Base-by-base conservation (phyloP, 2,113 vertebrate species). In the Caretta caretta region DNA sequence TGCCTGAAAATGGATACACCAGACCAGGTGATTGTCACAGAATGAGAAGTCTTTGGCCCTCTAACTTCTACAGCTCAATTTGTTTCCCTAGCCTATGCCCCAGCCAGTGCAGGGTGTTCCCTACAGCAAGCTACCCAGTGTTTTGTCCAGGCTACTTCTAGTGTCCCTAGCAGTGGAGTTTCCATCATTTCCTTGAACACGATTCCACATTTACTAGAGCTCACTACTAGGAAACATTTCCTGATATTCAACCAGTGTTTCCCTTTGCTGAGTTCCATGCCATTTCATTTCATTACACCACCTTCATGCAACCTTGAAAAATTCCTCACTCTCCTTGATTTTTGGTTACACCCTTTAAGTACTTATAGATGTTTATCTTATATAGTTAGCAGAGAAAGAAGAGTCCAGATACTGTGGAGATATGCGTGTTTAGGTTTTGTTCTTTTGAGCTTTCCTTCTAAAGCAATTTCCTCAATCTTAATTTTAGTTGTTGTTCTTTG, bases 371-470 rank as follows among this genome's bases (percentile, higher is more conserved):
- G 96, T 76, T 91, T 72, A 81, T 85, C 90, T 89, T 69, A 83
- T 57, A 38, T 13, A n/a, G 82, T 6, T 0, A 0, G 62, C 83
- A 85, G 81, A 5, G 0, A 65, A 80, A 80, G 84, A n/a, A 13
- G 10, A 59, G 86, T 76, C 92, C 88, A 95, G 90, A 89, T 92
- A 69, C 80, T 87, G 76, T 11, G 0, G 83, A 87, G 53, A 85
- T 83, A 57, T 57, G 10, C 12, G 72, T 10, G 8, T 94, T 89
- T 72, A 72, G n/a, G n/a, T 38, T 72, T 72, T 22, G n/a, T 72
- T 46, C 95, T 97, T 93, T 83, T 88, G 93, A 93, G 91, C 86
- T 25, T 86, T 76, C 75, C 86, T 25, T 93, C 27, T 78, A 88
- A 91, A 92, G 88, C 19, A 0, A 81, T 84, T 94, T 87, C 95